Evolutionary conservation across 2,888 invertebrate species (phyloP).

Genomic region (Aphodius sticticus): DNA sequence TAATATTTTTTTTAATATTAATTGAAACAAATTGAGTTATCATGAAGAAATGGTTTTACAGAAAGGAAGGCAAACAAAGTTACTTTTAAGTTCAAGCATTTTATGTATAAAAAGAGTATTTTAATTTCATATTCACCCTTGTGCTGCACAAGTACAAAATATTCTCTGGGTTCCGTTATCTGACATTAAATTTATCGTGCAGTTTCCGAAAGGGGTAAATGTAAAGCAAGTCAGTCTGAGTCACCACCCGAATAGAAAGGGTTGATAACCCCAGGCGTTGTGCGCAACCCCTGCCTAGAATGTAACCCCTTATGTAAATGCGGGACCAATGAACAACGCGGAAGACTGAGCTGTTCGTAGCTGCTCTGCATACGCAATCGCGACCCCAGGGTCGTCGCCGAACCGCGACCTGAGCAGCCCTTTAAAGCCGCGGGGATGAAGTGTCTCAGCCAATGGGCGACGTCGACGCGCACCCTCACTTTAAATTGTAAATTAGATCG

Average conservation of each 20-base stretch:
- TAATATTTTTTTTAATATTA: no score
- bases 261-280: conserved; percentile 12
- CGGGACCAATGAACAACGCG: conserved; percentile 49
- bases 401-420: conserved; percentile 34
- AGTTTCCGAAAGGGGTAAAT: background rate
- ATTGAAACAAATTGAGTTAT: no score
- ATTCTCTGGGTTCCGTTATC: background rate
- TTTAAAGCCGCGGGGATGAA: conserved; percentile 41
- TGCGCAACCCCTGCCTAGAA: conserved; percentile 26
- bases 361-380: conserved; percentile 37
- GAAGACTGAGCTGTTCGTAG: conserved; percentile 42
- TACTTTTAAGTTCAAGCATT: no score
- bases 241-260: background rate
- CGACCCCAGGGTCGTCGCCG: conserved; percentile 27
- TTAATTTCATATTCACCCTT: no score
- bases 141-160: no score
- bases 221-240: conserved; percentile 4
- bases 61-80: no score
- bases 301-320: conserved; percentile 50
- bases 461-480: conserved; percentile 46
- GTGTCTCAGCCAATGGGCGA: conserved; percentile 51
- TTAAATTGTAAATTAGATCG: conserved; percentile 54
- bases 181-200: background rate
- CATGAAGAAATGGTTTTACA: no score
- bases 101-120: no score